Conservation (phyloP, 2,797 vertebrate species). For the Amblyraja radiata region DNA sequence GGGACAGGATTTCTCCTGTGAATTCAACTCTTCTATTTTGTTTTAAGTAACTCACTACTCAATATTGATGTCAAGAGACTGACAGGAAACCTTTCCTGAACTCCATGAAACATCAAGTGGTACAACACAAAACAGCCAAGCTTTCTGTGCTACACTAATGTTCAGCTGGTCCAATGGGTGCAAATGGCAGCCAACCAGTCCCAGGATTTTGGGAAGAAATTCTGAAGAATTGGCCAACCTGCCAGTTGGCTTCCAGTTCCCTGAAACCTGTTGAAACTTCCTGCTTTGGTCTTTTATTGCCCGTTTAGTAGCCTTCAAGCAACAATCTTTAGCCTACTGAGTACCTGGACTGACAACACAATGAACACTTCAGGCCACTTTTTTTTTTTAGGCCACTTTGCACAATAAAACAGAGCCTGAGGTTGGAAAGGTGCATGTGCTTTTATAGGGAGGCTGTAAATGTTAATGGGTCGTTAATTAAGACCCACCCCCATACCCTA, state of each 20-base stretch:
- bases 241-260: neutral
- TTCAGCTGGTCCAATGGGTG: neutral
- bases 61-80: neutral
- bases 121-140: neutral
- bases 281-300: neutral
- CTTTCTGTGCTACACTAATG: neutral
- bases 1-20: neutral
- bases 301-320: neutral
- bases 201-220: neutral
- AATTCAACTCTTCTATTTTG: neutral
- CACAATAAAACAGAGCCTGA: neutral
- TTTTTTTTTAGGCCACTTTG: no score
- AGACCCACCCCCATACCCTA: no score
- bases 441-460: no score
- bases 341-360: no score
- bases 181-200: neutral
- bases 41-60: neutral
- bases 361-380: no score
- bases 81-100: neutral
- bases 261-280: neutral
- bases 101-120: neutral
- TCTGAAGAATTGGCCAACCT: neutral
- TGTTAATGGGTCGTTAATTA: neutral
- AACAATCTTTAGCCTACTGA: no score
- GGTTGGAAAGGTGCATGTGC: neutral